Base-by-base conservation (phyloP, 2,888 invertebrate species). In the Liopterus haemorrhoidalis region DNA sequence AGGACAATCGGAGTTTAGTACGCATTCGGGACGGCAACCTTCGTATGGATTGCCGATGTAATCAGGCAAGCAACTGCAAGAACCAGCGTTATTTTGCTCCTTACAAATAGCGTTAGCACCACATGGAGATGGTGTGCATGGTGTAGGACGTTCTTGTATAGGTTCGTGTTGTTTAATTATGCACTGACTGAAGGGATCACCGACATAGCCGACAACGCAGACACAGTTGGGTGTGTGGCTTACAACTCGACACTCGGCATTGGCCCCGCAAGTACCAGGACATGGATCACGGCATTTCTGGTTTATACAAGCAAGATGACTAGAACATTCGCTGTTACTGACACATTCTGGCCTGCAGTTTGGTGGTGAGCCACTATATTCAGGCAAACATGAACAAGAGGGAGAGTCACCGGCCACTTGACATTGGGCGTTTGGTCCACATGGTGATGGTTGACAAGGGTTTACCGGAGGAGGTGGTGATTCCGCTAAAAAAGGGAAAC, bases 271-370 rank as follows among this genome's bases (percentile, higher is more conserved):
- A 5, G 78, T 77, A 25, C 83, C 84, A 1, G 79, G 79, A 56
- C 90, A 90, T 2, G 90, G 90, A 66, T 90, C 84, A 53, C 74
- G 72, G 61, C 86, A 86, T 70, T 83, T 84, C 58, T 79, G 78
- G 64, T 82, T 79, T 15, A 81, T 73, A 59, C 87, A 88, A 8
- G 86, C 85, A 57, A 74, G 68, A 60, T 82, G 76, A 37, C 79
- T 78, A 6, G 81, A 68, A 62, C 89, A 90, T 62, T 90, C 89
- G 2, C 82, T 78, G 64, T 85, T 86, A 33, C 85, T 71, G 25
- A 83, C 71, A 62, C 90, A 90, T 69, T 89, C 88, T 1, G 86
- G 86, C 52, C 81, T 76, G 59, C 82, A 82, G 55, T 75, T 77
- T 8, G 81, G 81, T 32, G 79, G 80, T 38, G 71, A 64, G 22